Base-by-base conservation (phyloP, 2,888 invertebrate species). In the Zele albiditarsus region DNA sequence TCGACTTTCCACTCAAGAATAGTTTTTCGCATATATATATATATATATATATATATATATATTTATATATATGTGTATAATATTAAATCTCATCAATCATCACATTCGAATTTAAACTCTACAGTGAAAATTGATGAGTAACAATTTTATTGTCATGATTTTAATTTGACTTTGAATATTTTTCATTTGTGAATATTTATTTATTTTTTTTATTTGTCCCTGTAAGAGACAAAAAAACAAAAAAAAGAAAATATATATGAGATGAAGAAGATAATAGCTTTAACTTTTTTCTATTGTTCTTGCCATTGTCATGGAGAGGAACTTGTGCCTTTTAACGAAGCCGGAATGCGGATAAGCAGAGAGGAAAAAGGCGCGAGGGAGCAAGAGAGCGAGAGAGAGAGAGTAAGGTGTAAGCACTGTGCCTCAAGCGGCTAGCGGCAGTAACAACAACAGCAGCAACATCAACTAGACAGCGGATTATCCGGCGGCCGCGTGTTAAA, bases 401-500 rank as follows among this genome's bases (percentile, higher is more conserved):
- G 20, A 20, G 53, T 20, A 20, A 53, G 23, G 53, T 53, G 53
- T 53, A 53, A 53, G n/a, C 8, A 8, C 20, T 20, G 8, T 53
- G 53, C 53, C 53, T 23, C 53, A 20, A 53, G 53, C 53, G n/a
- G 8, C 53, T 20, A 53, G 53, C 20, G 16, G 46, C 46, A 46
- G 46, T 46, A 46, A n/a, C 46, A 53, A 16, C 49, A 49, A 20
- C 53, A 53, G 53, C 53, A 53, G 53, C 53, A 67, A 25, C 20
- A n/a, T 60, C 68, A 67, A 65, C 76, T 74, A 77, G 74, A 75
- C 72, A 71, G 72, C 68, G 80, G 80, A 80, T 80, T 80, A 80
- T 80, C 77, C 75, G 76, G 76, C 73, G 78, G 72, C 75, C 75
- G 78, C 78, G 78, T 80, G 78, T 78, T 76, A 77, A 81, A 80